Evolutionary conservation across 2,888 invertebrate species (phyloP), one percentile per base, ranked within the genome.

Genomic region (Venusia cambrica): DNA sequence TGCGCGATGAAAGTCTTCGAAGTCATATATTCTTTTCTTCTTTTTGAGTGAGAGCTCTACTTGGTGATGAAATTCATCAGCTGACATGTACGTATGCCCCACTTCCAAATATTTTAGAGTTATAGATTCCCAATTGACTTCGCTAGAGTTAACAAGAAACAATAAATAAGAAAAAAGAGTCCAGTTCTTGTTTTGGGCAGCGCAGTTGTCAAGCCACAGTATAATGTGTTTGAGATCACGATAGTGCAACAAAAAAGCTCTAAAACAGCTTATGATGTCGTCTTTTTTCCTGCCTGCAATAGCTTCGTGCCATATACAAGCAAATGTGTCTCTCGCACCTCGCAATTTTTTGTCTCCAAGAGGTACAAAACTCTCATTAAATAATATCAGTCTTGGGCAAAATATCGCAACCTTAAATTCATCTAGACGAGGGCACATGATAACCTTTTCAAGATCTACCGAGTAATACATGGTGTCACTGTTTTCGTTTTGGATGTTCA

Each of bases 21-120:
- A 44, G 32, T 36, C 41, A 20, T 45, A 45, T 18, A 45, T 25
- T 22, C 35, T 29, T 27, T 46, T 50, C 21, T 45, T 51, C 21
- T 28, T 51, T 39, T 56, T 52, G 8, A 62, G 32, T 15, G 55
- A 50, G 8, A 25, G 28, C 35, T 63, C 57, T n/a, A 65, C 54
- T 39, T 48, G 46, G 33, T 63, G 60, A 37, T 66, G 61, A 36
- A 65, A 64, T 27, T 52, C 48, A 41, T 63, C 65, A 8, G 60
- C 57, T 27, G 57, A 49, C 55, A 62, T 63, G 25, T 9, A 25
- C 14, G 25, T 25, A 25, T 22, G 30, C 10, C 15, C 26, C 19
- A 20, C 31, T 28, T 55, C 52, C 28, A 62, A 48, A 38, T 53
- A 62, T 40, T 48, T 48, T 10, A 49, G 16, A 29, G 36, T 42